Evolutionary conservation across 2,888 invertebrate genomes (phyloP).

Genomic region (Pammene fasciana): DNA sequence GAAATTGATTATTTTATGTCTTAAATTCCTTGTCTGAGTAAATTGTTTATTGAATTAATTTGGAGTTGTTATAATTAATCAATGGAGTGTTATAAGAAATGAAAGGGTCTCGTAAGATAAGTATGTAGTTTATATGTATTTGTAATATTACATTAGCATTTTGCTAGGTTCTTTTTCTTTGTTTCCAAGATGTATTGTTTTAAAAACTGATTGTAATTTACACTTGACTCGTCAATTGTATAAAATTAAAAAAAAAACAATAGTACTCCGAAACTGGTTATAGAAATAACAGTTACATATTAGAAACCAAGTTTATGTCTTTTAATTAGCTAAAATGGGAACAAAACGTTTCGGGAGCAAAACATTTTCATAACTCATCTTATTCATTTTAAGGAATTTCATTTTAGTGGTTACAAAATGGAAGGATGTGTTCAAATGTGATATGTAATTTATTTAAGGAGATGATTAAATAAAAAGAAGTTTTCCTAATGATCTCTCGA

Average conservation of each 20-base stretch:
- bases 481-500: conserved; percentile 83
- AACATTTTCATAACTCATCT: conserved; percentile 27
- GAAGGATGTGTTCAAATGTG: conserved; percentile 83
- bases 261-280: neutral
- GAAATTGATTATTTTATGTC: conserved; percentile 41
- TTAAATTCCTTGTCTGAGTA: conserved; percentile 43
- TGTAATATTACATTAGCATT: conserved; percentile 34
- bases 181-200: conserved; percentile 31
- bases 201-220: neutral
- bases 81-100: conserved; percentile 36
- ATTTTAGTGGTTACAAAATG: conserved; percentile 57
- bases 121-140: conserved; percentile 22
- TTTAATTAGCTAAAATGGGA: conserved; percentile 49
- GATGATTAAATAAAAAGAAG: conserved; percentile 69
- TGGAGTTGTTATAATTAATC: conserved; percentile 23
- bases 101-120: conserved; percentile 39
- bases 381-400: conserved; percentile 55
- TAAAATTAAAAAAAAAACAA: neutral
- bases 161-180: conserved; percentile 35
- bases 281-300: no score
- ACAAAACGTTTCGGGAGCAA: conserved; percentile 64
- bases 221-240: neutral
- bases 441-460: conserved; percentile 79
- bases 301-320: neutral
- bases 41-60: conserved; percentile 45